phyloP scores from a whole-genome alignment of 1,140 invertebrate genomes.

The Euura lappo region DNA sequence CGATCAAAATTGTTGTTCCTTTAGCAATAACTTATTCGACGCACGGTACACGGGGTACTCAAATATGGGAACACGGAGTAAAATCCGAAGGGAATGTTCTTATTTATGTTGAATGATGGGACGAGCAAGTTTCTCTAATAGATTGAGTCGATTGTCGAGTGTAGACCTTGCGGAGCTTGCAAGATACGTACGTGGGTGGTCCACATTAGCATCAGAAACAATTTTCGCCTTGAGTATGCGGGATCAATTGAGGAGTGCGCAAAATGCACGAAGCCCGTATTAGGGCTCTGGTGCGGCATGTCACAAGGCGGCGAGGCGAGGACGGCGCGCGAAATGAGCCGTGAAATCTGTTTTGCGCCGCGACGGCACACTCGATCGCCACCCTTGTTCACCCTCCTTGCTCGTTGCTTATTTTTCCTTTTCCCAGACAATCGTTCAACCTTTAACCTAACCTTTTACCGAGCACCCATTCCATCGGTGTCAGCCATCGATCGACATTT shows the following conservation, averaged over 20 bases:
- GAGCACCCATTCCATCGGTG: neutral
- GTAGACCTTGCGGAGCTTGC: too few species aligned
- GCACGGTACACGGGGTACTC: too few species aligned
- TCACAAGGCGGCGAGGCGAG: neutral
- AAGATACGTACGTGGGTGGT: neutral
- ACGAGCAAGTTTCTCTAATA: too few species aligned
- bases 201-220: neutral
- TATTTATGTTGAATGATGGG: too few species aligned
- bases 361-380: neutral
- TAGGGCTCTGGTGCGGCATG: neutral
- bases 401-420: neutral
- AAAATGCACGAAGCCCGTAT: neutral
- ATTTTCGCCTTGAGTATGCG: neutral
- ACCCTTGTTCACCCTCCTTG: neutral
- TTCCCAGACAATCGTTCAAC: neutral
- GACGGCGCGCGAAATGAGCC: neutral
- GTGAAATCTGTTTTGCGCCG: neutral
- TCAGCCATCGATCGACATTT: neutral
- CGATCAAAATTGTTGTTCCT: too few species aligned
- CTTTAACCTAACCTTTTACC: constrained; percentile 1
- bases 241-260: neutral
- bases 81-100: too few species aligned
- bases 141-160: too few species aligned
- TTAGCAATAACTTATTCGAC: too few species aligned
- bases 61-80: too few species aligned